Percentiles rank a stretch among this genome's conserved stretches.
phyloP scores from a whole-genome alignment of 2,113 vertebrate genomes.

The Sturnira hondurensis region DNA sequence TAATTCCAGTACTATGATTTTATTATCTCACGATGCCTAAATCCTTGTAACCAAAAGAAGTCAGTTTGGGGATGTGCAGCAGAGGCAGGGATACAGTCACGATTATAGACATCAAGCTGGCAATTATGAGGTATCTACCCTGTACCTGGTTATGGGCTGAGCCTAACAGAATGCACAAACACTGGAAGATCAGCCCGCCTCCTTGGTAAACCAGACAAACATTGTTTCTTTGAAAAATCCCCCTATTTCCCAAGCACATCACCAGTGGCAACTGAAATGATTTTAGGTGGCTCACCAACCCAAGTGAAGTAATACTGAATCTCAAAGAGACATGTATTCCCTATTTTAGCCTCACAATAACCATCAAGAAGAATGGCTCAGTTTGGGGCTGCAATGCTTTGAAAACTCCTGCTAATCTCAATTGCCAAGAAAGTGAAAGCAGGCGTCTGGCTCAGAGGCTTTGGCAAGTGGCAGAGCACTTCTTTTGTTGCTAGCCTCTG shows the following conservation, averaged over 20 bases:
- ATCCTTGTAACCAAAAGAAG: neutral
- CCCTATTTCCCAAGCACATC: neutral
- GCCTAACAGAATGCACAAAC: neutral
- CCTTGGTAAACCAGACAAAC: neutral
- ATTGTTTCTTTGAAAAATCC: neutral
- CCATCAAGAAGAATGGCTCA: neutral
- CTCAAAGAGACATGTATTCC: neutral
- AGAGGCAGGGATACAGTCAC: neutral
- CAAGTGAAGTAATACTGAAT: neutral
- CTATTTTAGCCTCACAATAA: neutral
- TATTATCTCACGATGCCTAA: neutral
- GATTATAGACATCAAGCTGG: neutral
- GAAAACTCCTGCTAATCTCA: slow-evolving; percentile 22
- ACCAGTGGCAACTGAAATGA: neutral
- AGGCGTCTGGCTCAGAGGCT: neutral
- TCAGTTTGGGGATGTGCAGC: neutral
- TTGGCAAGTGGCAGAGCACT: slow-evolving; percentile 9
- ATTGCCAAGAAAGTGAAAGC: slow-evolving; percentile 7
- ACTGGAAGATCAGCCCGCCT: neutral
- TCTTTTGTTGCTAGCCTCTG: slow-evolving; percentile 23
- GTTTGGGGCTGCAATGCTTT: neutral
- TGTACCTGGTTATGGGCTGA: neutral
- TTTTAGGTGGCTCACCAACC: neutral
- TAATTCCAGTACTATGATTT: neutral
- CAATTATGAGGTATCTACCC: neutral